Conservation (phyloP, 2,888 invertebrate genomes). For the Drosophila fungiperda region DNA sequence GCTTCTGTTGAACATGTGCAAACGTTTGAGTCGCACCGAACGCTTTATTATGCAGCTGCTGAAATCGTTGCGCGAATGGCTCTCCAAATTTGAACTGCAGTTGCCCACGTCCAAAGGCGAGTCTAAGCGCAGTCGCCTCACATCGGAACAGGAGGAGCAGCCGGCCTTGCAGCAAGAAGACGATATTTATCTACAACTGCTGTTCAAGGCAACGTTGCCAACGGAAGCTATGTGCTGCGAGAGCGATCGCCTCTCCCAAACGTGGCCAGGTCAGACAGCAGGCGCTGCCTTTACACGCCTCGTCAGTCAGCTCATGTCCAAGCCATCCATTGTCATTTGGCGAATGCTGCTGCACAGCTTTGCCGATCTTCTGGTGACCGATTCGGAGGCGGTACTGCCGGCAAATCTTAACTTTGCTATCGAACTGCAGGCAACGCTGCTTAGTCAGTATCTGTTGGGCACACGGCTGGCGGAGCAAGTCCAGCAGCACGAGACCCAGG, state of each 20-base stretch:
- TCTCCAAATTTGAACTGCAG: constrained; percentile 53
- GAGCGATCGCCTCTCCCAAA: constrained; percentile 45
- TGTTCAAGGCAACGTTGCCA: constrained; percentile 8
- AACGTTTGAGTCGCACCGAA: constrained; percentile 82
- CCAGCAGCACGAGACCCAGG: constrained; percentile 72
- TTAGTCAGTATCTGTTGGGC: constrained; percentile 82
- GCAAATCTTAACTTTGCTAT: constrained; percentile 78
- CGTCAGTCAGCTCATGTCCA: constrained; percentile 80
- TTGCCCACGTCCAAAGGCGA: constrained; percentile 29
- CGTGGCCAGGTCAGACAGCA: constrained; percentile 79
- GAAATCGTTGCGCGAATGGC: constrained; percentile 74
- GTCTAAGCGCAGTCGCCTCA: constrained; percentile 13
- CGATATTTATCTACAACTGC: constrained; percentile 15
- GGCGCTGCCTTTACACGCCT: constrained; percentile 81
- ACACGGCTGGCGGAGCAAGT: constrained; percentile 81
- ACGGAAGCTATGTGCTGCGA: neutral
- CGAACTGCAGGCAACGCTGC: constrained; percentile 80
- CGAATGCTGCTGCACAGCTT: constrained; percentile 79
- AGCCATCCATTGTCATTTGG: constrained; percentile 84
- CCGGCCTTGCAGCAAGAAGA: neutral
- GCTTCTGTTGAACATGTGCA: constrained; percentile 82
- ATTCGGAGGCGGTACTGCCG: constrained; percentile 26
- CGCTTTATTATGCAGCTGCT: constrained; percentile 81
- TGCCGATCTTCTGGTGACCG: constrained; percentile 63
- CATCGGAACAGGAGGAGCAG: neutral